Evolutionary conservation across 2,888 invertebrate genomes (phyloP).

Genomic region (Odontothrips loti): DNA sequence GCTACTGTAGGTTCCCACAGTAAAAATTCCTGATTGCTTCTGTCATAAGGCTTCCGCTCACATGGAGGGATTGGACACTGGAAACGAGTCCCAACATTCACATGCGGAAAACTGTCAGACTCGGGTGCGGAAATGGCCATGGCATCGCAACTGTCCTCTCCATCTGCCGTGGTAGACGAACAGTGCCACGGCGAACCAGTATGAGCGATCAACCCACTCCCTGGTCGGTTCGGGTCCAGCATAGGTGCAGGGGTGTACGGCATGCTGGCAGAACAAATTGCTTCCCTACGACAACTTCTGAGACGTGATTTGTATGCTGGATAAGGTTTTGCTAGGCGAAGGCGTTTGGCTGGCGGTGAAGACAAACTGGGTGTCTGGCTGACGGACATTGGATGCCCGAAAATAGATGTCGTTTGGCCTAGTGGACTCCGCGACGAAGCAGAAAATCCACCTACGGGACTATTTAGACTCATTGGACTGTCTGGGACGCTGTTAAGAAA

Average conservation of each 20-base stretch:
- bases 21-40: conserved; percentile 61
- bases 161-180: conserved; percentile 40
- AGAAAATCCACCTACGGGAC: conserved; percentile 42
- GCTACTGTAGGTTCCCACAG: conserved; percentile 84
- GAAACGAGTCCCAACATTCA: conserved; percentile 82
- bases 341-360: conserved; percentile 42
- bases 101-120: conserved; percentile 63
- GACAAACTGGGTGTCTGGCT: too few relatives aligned
- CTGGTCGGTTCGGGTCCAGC: conserved; percentile 83
- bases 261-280: conserved; percentile 49
- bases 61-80: conserved; percentile 55
- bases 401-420: too few relatives aligned
- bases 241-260: conserved; percentile 92
- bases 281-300: conserved; percentile 49
- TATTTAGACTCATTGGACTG: conserved; percentile 56
- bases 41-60: conserved; percentile 38
- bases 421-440: too few relatives aligned
- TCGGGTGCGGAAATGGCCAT: conserved; percentile 47
- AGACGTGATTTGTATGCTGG: conserved; percentile 51
- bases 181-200: conserved; percentile 45
- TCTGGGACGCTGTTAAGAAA: conserved; percentile 56
- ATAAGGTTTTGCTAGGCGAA: conserved; percentile 46
- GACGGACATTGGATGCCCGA: too few relatives aligned
- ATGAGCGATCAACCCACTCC: conserved; percentile 75
- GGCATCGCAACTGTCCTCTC: conserved; percentile 35